phyloP scores from a whole-genome alignment of 2,113 vertebrate species.

The Rhea pennata region DNA sequence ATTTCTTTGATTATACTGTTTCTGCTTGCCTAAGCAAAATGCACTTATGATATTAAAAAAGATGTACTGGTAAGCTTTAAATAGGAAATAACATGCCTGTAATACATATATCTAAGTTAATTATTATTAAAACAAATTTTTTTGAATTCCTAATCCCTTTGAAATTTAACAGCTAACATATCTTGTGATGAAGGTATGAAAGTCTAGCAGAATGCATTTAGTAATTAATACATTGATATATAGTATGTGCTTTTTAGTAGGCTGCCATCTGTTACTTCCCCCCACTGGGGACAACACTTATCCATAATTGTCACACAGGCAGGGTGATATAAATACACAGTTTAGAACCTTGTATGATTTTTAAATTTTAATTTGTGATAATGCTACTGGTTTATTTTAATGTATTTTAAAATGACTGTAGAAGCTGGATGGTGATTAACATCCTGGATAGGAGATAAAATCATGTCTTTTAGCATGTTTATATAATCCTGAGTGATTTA shows the following conservation, averaged over 20 bases:
- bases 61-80: neutral
- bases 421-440: constrained; percentile 8
- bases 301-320: constrained; percentile 48
- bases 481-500: neutral
- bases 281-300: constrained; percentile 62
- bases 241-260: constrained; percentile 69
- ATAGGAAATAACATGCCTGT: constrained; percentile 55
- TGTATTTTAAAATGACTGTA: constrained; percentile 18
- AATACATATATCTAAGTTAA: constrained; percentile 66
- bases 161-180: constrained; percentile 65
- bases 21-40: constrained; percentile 43
- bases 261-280: constrained; percentile 70
- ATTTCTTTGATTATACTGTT: neutral
- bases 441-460: neutral
- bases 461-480: neutral
- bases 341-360: neutral
- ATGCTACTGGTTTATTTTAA: constrained; percentile 11
- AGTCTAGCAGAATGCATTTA: constrained; percentile 71
- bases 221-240: constrained; percentile 76
- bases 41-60: constrained; percentile 36
- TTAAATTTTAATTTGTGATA: constrained; percentile 40
- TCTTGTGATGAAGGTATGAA: constrained; percentile 62
- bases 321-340: constrained; percentile 53
- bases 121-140: constrained; percentile 73
- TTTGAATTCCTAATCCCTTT: constrained; percentile 67